Evolutionary conservation across 2,113 vertebrate genomes (phyloP).

Genomic region (Microtus oregoni): DNA sequence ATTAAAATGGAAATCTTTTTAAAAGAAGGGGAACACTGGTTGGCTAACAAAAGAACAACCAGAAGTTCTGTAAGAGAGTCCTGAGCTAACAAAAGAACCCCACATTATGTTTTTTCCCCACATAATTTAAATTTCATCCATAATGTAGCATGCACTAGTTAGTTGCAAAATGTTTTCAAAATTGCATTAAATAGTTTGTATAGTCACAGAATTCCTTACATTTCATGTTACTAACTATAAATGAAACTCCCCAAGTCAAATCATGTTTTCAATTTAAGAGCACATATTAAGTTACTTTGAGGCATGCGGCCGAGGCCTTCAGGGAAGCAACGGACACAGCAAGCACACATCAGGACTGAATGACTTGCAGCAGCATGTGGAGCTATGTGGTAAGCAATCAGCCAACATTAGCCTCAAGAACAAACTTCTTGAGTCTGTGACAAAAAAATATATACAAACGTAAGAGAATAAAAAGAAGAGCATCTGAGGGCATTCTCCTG

Average conservation of each 20-base stretch:
- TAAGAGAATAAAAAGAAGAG: not conserved
- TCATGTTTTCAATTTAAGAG: slow-evolving; percentile 81
- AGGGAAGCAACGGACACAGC: slow-evolving; percentile 53
- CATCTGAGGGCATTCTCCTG: not conserved
- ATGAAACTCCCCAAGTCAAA: slow-evolving; percentile 66
- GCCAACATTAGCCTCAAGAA: not conserved
- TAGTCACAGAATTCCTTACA: slow-evolving; percentile 72
- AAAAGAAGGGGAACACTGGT: not conserved
- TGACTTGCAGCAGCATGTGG: not conserved
- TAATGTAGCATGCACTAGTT: slow-evolving; percentile 39
- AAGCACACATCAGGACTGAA: slow-evolving; percentile 46
- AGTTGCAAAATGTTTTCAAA: slow-evolving; percentile 63
- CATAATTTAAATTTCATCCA: slow-evolving; percentile 54
- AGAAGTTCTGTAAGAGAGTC: not conserved
- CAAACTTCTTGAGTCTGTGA: slow-evolving; percentile 43
- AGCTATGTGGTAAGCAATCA: slow-evolving; percentile 57
- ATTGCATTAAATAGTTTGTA: slow-evolving; percentile 55
- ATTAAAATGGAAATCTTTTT: slow-evolving; percentile 9
- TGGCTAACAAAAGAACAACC: not conserved
- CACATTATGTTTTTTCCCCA: not conserved
- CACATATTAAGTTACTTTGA: slow-evolving; percentile 67
- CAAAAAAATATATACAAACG: slow-evolving; percentile 58
- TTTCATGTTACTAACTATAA: slow-evolving; percentile 77
- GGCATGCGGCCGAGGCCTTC: slow-evolving; percentile 67
- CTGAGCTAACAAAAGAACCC: not conserved